A percentile compares a stretch with the other conserved stretches of the same genome.
These are phyloP conservation scores for Metallyticus violacea DNA, from an alignment of 2,888 invertebrate genomes.

Conservation along the genomic window DNA sequence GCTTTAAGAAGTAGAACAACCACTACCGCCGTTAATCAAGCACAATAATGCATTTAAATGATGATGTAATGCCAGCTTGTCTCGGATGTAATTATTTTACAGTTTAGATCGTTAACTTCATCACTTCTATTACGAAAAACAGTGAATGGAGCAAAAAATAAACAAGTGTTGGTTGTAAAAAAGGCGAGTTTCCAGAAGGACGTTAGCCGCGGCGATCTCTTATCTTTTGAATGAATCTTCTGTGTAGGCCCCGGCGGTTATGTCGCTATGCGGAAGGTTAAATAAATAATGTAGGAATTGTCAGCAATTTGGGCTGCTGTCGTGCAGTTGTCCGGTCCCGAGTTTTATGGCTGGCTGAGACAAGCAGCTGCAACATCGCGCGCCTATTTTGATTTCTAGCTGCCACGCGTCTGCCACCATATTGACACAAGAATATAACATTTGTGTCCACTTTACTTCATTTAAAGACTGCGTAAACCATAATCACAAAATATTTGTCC, in stretches of 20 bases:
- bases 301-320: not conserved
- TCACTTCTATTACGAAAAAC: not conserved
- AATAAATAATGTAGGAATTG: not conserved
- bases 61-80: slow-evolving; percentile 14
- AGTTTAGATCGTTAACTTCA: slow-evolving; percentile 16
- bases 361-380: not conserved
- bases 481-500: no score
- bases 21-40: not conserved
- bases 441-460: not conserved
- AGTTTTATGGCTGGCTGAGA: not conserved
- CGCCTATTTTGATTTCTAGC: not conserved
- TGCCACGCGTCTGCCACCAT: not conserved
- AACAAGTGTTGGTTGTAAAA: not conserved
- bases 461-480: no score
- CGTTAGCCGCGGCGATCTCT: not conserved
- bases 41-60: slow-evolving; percentile 25
- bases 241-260: not conserved
- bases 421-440: no score
- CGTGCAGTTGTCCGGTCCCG: no score
- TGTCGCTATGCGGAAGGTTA: not conserved
- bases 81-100: slow-evolving; percentile 11
- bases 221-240: not conserved
- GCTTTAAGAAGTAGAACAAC: not conserved
- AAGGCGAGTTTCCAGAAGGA: not conserved
- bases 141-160: not conserved